Base-by-base conservation (phyloP, 2,888 invertebrate genomes). In the Drepana falcataria region DNA sequence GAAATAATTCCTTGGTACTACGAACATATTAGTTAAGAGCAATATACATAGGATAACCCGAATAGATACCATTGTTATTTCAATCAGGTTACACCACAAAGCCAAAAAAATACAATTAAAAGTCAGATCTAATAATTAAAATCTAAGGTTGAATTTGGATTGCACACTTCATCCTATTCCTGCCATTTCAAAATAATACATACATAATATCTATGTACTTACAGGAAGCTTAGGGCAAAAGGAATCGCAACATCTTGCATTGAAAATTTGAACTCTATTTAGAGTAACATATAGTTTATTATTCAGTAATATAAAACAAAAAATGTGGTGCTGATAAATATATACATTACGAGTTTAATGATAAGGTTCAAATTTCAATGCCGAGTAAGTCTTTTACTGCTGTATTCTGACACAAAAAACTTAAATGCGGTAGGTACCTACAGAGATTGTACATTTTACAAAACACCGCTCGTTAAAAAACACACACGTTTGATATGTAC, bases 401-500 rank as follows among this genome's bases (percentile, higher is more conserved):
- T 35, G n/a, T 47, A 48, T 35, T 35, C 35, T n/a, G 48, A 53
- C 51, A 54, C 34, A 57, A 55, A 71, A 63, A 82, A 81, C 78
- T 78, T 83, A 87, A 87, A 85, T 87, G 83, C 86, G 70, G 71
- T 66, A 65, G 55, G 41, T 51, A 68, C 64, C 73, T 74, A 75
- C 60, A 71, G 59, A 75, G 57, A 82, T 83, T 83, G 77, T 83
- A 83, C 77, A 84, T 62, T 73, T 71, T 63, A 82, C 78, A 77
- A 74, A 73, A 80, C 78, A 73, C 69, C 67, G 61, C 65, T 61
- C 66, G 62, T 77, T 79, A 77, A 66, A 86, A 79, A 73, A 86
- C 81, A 76, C 81, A 76, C 60, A 63, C 63, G 62, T 74, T 9
- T 89, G 89, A 89, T 89, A 89, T 89, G 89, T 89, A 87, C 88